A percentile compares a stretch with the other conserved stretches of the same genome.
These are phyloP conservation scores for Meteorus sp. DNA, from an alignment of 1,140 invertebrate genomes.

Conservation along the genomic window DNA sequence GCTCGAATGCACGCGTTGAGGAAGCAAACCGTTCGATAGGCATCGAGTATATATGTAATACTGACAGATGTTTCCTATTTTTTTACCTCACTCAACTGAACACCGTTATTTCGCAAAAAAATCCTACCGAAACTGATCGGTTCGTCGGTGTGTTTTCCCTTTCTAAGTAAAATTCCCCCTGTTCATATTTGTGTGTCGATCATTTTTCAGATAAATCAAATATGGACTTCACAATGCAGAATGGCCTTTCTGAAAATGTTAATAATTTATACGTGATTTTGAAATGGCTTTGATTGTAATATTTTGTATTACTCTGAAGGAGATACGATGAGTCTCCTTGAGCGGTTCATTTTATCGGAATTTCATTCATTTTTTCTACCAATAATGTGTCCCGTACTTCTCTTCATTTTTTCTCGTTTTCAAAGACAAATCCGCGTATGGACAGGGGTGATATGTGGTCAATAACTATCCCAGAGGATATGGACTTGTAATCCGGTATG, in stretches of 20 bases:
- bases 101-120: slow-evolving; percentile 36
- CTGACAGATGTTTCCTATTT: slow-evolving; percentile 36
- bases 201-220: slow-evolving; percentile 5
- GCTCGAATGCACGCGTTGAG: slow-evolving; percentile 1
- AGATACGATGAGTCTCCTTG: too few relatives aligned
- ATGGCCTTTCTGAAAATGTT: too few relatives aligned
- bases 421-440: slow-evolving; percentile 14
- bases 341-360: too few relatives aligned
- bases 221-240: not conserved
- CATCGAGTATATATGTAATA: slow-evolving; percentile 31
- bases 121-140: slow-evolving; percentile 29
- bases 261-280: too few relatives aligned
- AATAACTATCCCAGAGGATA: slow-evolving; percentile 29
- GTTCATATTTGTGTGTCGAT: slow-evolving; percentile 10
- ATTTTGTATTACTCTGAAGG: not conserved
- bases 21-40: slow-evolving; percentile 32
- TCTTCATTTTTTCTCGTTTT: too few relatives aligned
- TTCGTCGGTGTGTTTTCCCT: not conserved
- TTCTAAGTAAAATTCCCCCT: not conserved
- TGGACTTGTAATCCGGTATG: slow-evolving; percentile 31
- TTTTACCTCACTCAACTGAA: slow-evolving; percentile 33
- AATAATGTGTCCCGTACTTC: too few relatives aligned
- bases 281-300: not conserved
- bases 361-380: slow-evolving; percentile 19
- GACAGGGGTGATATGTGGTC: slow-evolving; percentile 24